Conservation (phyloP, 1,140 invertebrate species). For the Lepidurus arcticus region DNA sequence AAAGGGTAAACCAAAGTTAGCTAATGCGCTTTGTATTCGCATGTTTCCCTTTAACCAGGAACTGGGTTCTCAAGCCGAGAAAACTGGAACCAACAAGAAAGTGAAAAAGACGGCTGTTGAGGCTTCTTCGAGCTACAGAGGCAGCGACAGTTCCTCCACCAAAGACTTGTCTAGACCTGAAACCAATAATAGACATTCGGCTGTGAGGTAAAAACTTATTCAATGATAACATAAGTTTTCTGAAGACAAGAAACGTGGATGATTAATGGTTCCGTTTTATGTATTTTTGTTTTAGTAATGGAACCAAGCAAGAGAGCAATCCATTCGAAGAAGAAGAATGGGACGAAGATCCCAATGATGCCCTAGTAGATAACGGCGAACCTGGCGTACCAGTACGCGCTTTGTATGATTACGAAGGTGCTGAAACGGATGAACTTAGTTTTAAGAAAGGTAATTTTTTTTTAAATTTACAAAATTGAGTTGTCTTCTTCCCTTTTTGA, state of each 20-base stretch:
- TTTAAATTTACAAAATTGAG: not conserved
- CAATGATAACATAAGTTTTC: not conserved
- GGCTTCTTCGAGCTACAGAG: slow-evolving; percentile 45
- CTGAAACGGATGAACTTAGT: slow-evolving; percentile 91
- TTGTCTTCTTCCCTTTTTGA: not conserved
- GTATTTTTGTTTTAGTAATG: slow-evolving; percentile 34
- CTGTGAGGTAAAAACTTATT: slow-evolving; percentile 38
- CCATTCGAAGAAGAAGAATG: slow-evolving; percentile 58
- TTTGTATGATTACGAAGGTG: slow-evolving; percentile 92
- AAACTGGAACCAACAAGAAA: slow-evolving; percentile 49
- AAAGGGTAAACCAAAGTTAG: not conserved
- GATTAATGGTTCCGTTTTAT: not conserved
- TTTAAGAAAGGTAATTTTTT: slow-evolving; percentile 79
- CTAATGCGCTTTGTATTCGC: not conserved
- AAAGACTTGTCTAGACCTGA: slow-evolving; percentile 25
- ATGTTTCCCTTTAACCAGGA: slow-evolving; percentile 44
- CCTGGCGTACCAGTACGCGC: slow-evolving; percentile 88
- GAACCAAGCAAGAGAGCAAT: slow-evolving; percentile 47
- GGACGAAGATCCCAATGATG: slow-evolving; percentile 62
- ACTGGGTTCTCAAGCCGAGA: slow-evolving; percentile 50
- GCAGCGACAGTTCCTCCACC: slow-evolving; percentile 28
- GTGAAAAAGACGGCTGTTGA: slow-evolving; percentile 44
- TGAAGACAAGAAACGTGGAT: not conserved
- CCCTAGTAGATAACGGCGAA: slow-evolving; percentile 82
- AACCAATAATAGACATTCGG: slow-evolving; percentile 37